Evolutionary conservation across 2,888 invertebrate genomes (phyloP).

Genomic region (Sussaba pulchella): DNA sequence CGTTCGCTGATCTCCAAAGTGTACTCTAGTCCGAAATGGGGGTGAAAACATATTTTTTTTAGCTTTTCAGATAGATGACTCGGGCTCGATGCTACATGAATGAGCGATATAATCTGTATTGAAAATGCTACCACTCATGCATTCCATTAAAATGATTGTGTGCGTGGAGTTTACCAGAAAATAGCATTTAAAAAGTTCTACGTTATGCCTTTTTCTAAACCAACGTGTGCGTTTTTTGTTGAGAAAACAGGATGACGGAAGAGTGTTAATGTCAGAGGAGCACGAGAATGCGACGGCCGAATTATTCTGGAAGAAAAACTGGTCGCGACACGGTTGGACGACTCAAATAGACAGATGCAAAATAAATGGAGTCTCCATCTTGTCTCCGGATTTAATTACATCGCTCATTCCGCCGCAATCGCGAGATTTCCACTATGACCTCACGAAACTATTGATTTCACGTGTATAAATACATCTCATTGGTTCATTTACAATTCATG

Average conservation of each 20-base stretch:
- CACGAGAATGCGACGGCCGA: conserved; percentile 18
- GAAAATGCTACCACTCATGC: background rate
- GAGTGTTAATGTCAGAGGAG: conserved; percentile 5
- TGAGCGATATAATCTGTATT: background rate
- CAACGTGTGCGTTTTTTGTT: background rate
- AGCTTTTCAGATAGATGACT: background rate
- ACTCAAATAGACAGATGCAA: conserved; percentile 30
- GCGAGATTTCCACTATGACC: conserved; percentile 15
- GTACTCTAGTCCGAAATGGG: background rate
- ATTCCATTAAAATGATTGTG: background rate
- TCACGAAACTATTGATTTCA: conserved; percentile 35
- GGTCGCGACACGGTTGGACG: background rate
- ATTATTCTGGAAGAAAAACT: conserved; percentile 16
- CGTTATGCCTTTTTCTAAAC: background rate
- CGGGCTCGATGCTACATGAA: background rate
- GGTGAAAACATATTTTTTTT: background rate
- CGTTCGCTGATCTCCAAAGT: conserved; percentile 60
- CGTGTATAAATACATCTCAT: conserved; percentile 17
- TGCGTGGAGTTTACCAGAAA: too few species aligned
- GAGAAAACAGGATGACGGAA: background rate
- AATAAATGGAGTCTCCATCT: conserved; percentile 22
- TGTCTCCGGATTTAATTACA: conserved; percentile 34
- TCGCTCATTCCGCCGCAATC: background rate
- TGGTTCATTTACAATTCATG: background rate
- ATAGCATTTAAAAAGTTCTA: too few species aligned